A percentile compares a stretch with the other conserved stretches of the same genome.
Evolutionary conservation across 2,888 invertebrate species (phyloP).

Genomic region (Limenitis camilla): DNA sequence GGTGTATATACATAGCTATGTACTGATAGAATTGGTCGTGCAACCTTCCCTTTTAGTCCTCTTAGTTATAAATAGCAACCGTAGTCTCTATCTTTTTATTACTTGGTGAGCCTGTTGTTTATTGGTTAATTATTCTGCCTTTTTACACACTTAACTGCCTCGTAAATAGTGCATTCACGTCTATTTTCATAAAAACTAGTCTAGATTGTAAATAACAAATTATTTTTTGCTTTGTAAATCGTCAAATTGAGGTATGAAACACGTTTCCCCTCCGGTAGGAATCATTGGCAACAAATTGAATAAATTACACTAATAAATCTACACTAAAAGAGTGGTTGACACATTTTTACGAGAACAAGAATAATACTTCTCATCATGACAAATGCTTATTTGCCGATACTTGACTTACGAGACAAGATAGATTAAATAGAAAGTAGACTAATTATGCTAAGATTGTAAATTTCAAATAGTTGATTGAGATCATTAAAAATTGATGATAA

Average conservation of each 20-base stretch:
- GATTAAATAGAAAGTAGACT: neutral
- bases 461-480: neutral
- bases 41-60: slow-evolving; percentile 37
- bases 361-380: too few species aligned
- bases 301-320: too few species aligned
- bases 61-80: slow-evolving; percentile 27
- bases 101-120: slow-evolving; percentile 14
- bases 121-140: slow-evolving; percentile 13
- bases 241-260: neutral
- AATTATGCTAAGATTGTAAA: neutral
- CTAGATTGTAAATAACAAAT: neutral
- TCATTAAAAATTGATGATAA: neutral
- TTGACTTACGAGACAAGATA: neutral
- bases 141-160: slow-evolving; percentile 14
- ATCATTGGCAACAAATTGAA: too few species aligned
- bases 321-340: too few species aligned
- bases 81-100: slow-evolving; percentile 20
- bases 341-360: too few species aligned
- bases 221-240: neutral
- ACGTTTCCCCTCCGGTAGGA: too few species aligned
- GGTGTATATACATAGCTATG: slow-evolving; percentile 17
- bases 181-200: slow-evolving; percentile 6
- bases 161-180: slow-evolving; percentile 10
- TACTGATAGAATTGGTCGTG: slow-evolving; percentile 30
- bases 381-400: neutral